A percentile compares a stretch with the other conserved stretches of the same genome.
Conservation (phyloP, 2,888 invertebrate genomes). For the Tenthredo mesomela region DNA sequence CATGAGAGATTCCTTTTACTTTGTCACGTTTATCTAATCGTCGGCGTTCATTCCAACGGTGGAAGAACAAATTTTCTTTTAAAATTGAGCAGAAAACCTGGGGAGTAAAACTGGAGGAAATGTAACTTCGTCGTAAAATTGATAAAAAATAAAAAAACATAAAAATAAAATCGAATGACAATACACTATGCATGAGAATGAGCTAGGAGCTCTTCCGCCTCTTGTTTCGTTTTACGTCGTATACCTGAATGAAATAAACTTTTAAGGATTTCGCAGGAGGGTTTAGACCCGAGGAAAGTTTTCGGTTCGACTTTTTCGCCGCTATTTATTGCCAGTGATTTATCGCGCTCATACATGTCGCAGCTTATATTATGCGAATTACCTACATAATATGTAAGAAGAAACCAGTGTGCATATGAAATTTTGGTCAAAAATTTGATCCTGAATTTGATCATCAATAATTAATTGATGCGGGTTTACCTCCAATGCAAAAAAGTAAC, state of each 20-base stretch:
- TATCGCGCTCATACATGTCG: background rate
- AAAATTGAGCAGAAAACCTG: slow-evolving; percentile 59
- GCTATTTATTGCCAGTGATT: background rate
- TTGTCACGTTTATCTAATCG: background rate
- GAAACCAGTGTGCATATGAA: background rate
- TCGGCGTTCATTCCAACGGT: background rate
- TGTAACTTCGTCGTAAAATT: slow-evolving; percentile 52
- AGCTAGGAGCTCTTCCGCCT: background rate
- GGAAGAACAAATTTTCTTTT: background rate
- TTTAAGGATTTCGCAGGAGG: background rate
- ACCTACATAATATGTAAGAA: too few relatives aligned
- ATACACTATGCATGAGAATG: slow-evolving; percentile 36
- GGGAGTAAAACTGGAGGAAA: slow-evolving; percentile 63
- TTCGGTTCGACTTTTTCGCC: background rate
- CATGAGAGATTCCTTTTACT: background rate
- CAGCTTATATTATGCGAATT: too few relatives aligned
- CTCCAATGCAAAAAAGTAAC: background rate
- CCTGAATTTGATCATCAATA: background rate
- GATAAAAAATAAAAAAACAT: background rate
- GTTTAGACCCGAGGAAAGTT: background rate
- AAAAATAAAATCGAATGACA: slow-evolving; percentile 3
- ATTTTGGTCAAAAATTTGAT: background rate
- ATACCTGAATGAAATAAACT: background rate
- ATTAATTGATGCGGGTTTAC: background rate
- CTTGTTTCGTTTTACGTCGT: background rate